A percentile compares a stretch with the other conserved stretches of the same genome.
Conservation (phyloP, 2,888 invertebrate genomes). For the Myopa testacea region DNA sequence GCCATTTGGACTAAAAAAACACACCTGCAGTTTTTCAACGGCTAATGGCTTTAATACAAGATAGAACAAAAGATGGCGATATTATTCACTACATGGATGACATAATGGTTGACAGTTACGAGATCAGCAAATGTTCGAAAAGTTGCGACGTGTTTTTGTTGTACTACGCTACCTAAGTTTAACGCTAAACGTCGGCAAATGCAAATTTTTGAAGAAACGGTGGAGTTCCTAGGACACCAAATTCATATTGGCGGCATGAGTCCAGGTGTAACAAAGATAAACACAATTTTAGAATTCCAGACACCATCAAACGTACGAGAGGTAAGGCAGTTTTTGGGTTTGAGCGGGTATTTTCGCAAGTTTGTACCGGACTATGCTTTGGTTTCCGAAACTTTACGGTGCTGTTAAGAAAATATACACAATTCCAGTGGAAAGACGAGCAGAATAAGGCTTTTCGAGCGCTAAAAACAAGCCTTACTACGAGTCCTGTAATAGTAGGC, state of each 20-base stretch:
- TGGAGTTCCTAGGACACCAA: constrained; percentile 42
- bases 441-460: constrained; percentile 35
- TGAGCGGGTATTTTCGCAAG: constrained; percentile 44
- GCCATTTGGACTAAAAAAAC: constrained; percentile 31
- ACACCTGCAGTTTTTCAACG: constrained; percentile 40
- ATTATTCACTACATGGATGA: constrained; percentile 42
- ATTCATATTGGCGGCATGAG: constrained; percentile 35
- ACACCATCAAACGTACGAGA: constrained; percentile 38
- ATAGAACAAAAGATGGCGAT: constrained; percentile 30
- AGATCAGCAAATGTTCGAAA: too few relatives aligned
- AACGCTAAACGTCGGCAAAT: constrained; percentile 41
- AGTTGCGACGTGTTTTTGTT: too few relatives aligned
- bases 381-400: constrained; percentile 31
- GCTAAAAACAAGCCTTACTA: background rate
- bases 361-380: constrained; percentile 41
- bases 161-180: too few relatives aligned
- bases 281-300: constrained; percentile 37
- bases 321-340: constrained; percentile 42
- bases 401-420: constrained; percentile 30
- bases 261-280: constrained; percentile 40
- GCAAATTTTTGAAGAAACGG: constrained; percentile 40
- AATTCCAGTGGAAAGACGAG: constrained; percentile 31
- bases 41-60: constrained; percentile 23
- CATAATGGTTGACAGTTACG: too few relatives aligned
- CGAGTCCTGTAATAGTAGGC: background rate